A percentile compares a stretch with the other conserved stretches of the same genome.
Conservation (phyloP, 2,113 vertebrate genomes). For the Pagrus major region DNA sequence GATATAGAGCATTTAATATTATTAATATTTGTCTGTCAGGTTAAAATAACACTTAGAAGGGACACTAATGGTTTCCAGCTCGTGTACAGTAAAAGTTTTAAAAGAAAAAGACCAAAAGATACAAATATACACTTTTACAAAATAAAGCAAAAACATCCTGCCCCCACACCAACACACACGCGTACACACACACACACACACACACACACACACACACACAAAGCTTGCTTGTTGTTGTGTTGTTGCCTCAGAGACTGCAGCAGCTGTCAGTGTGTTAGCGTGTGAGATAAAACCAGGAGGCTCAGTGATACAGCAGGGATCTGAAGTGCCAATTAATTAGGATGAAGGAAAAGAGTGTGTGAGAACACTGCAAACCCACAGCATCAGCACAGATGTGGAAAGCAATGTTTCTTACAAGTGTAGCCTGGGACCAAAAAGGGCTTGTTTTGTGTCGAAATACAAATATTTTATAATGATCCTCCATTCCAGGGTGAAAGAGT, state of each 20-base stretch:
- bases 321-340: constrained; percentile 73
- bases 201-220: not conserved
- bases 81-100: not conserved
- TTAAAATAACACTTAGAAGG: not conserved
- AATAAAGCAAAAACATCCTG: constrained; percentile 12
- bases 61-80: not conserved
- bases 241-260: constrained; percentile 60
- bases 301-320: constrained; percentile 57
- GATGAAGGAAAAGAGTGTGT: constrained; percentile 52
- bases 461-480: not conserved
- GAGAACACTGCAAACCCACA: constrained; percentile 31
- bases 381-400: constrained; percentile 55
- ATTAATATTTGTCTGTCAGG: not conserved
- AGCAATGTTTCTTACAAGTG: constrained; percentile 25
- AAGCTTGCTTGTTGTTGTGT: constrained; percentile 28
- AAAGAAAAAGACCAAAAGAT: not conserved
- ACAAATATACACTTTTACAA: not conserved
- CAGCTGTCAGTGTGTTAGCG: constrained; percentile 65
- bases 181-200: not conserved
- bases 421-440: not conserved
- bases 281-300: constrained; percentile 61
- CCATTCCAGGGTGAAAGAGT: not conserved
- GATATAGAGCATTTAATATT: not conserved
- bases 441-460: not conserved
- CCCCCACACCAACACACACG: not conserved